Evolutionary conservation across 1,140 invertebrate genomes (phyloP).

Genomic region (Drosophila paulistorum): DNA sequence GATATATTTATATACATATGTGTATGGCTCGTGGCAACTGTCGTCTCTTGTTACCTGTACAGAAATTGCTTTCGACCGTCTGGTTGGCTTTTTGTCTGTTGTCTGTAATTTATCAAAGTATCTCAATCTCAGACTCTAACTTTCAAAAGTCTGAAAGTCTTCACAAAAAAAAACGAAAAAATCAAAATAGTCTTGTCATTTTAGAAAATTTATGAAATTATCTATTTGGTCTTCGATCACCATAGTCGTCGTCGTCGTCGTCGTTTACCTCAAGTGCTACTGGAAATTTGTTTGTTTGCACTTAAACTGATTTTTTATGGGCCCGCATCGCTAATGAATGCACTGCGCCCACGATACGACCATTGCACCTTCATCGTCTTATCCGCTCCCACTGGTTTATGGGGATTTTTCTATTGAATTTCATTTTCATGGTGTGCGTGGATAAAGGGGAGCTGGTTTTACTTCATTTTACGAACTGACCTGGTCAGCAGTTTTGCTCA

Average conservation of each 20-base stretch:
- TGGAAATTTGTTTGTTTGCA: slow-evolving; percentile 62
- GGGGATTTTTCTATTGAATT: slow-evolving; percentile 53
- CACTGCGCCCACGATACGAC: slow-evolving; percentile 16
- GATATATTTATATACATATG: slow-evolving; percentile 34
- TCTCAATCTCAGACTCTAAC: slow-evolving; percentile 45
- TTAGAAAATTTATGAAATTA: slow-evolving; percentile 62
- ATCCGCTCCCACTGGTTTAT: slow-evolving; percentile 5
- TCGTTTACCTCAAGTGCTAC: slow-evolving; percentile 51
- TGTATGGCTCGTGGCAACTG: slow-evolving; percentile 74
- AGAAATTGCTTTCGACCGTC: slow-evolving; percentile 40
- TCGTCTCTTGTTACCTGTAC: slow-evolving; percentile 59
- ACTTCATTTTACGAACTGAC: slow-evolving; percentile 22
- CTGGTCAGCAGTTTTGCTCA: slow-evolving; percentile 25
- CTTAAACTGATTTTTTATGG: slow-evolving; percentile 45
- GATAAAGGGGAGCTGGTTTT: neutral
- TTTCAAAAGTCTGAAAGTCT: slow-evolving; percentile 24
- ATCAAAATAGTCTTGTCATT: slow-evolving; percentile 32
- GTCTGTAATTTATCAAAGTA: slow-evolving; percentile 62
- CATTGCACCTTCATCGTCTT: neutral
- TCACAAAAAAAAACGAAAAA: neutral
- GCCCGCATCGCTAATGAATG: slow-evolving; percentile 20
- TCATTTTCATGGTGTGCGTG: slow-evolving; percentile 15
- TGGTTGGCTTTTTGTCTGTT: neutral
- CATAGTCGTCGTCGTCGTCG: neutral
- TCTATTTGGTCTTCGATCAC: slow-evolving; percentile 23